Base-by-base conservation (phyloP, 1,140 invertebrate species). In the Ceratoteleas bidentatus region DNA sequence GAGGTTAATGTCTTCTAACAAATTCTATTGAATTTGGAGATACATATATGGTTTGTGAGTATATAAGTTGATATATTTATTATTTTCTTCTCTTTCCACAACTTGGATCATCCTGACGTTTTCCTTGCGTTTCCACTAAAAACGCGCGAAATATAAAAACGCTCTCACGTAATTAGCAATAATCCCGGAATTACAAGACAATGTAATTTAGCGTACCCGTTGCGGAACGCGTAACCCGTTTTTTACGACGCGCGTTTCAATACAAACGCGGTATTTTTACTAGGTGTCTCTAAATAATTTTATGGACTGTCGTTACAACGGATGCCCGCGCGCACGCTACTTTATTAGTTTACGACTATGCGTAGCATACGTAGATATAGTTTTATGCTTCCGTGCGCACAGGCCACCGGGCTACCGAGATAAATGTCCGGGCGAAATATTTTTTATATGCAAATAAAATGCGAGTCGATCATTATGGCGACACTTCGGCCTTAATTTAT, bases 291-390 rank as follows among this genome's bases (percentile, higher is more conserved):
- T 81, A 74, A 81, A 81, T 81, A 81, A 81, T 69, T 81, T 81
- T 81, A 81, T 74, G 61, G 77, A 64, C 58, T 53, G 58, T 57
- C 69, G 54, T 81, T 74, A 74, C 77, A 74, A 56, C 61, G 24
- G 64, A 73, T 56, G 69, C 58, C 58, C 64, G 50, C 61, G 70
- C 53, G 38, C 52, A 68, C 49, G 64, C 56, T 64, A 45, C 77
- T 81, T 81, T 81, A 81, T 81, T 81, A 81, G 70, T 81, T 81
- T 81, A 74, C 64, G 69, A 58, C 64, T 57, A 65, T 65, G 75
- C 58, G 65, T 69, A 58, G 50, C 74, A 32, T 70, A 70, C 53
- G 62, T 74, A 62, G 62, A 80, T 68, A 62, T 47, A 66, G 47
- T 54, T 81, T 81, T 57, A 69, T 74, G 58, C 53, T 74, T 69